These are phyloP conservation scores for Cephus sareptanus DNA, from an alignment of 2,888 invertebrate genomes.

Conservation along the genomic window DNA sequence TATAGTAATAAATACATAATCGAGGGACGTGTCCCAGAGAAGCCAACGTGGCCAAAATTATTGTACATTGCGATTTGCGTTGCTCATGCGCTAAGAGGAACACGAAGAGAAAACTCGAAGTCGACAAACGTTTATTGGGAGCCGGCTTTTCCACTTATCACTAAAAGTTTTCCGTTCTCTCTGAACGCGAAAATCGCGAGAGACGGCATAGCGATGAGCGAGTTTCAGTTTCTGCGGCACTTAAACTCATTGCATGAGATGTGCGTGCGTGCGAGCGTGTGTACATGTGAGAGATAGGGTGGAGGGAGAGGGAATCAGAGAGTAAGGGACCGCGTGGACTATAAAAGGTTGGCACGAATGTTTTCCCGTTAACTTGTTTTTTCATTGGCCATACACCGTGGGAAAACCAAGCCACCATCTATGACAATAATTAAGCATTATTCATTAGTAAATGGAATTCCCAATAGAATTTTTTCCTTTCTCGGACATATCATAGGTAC, in stretches of 20 bases:
- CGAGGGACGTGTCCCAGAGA: conserved; percentile 26
- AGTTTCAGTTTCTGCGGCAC: too few species aligned
- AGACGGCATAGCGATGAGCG: too few species aligned
- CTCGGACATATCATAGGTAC: conserved; percentile 40
- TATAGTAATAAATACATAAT: conserved; percentile 8
- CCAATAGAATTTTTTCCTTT: conserved; percentile 34
- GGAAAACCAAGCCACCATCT: conserved; percentile 32
- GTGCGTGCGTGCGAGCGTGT: conserved; percentile 5
- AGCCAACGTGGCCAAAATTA: conserved; percentile 39
- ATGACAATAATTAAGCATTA: conserved; percentile 55
- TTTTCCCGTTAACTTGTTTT: conserved; percentile 27
- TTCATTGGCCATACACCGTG: conserved; percentile 15
- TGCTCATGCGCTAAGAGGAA: conserved; percentile 29
- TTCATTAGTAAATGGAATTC: conserved; percentile 37
- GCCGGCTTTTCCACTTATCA: too few species aligned
- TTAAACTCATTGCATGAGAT: too few species aligned
- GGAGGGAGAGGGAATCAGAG: not conserved
- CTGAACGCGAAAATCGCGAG: too few species aligned
- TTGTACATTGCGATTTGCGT: conserved; percentile 41
- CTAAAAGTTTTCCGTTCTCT: too few species aligned
- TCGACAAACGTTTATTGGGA: not conserved
- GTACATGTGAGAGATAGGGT: conserved; percentile 10
- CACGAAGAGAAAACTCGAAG: conserved; percentile 3
- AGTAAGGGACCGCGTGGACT: conserved; percentile 26
- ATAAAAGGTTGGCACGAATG: conserved; percentile 17